Percentiles rank a stretch among this genome's conserved stretches.
Evolutionary conservation across 2,888 invertebrate genomes (phyloP).

Genomic region (Nemoura dubitans): DNA sequence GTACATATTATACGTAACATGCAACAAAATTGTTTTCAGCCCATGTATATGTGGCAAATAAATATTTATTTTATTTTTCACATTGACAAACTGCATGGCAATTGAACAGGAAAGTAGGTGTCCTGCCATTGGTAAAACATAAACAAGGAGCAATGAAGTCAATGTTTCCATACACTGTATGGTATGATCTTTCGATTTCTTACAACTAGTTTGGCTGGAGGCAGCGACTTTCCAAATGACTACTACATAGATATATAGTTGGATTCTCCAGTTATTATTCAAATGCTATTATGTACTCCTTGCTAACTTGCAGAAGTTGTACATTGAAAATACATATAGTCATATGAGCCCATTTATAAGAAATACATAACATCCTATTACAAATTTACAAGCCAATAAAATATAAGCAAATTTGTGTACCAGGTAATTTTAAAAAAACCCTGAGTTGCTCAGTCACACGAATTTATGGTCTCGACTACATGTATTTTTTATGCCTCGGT

Average conservation of each 20-base stretch:
- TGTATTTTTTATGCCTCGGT: neutral
- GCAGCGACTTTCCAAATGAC: slow-evolving; percentile 36
- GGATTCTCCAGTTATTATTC: neutral
- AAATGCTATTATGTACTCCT: neutral
- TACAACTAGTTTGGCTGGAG: slow-evolving; percentile 36
- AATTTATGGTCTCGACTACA: slow-evolving; percentile 27
- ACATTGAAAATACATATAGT: neutral
- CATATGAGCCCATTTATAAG: neutral
- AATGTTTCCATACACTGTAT: neutral
- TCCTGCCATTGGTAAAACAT: neutral
- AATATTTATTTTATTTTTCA: neutral
- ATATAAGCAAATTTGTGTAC: slow-evolving; percentile 31
- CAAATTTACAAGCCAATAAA: slow-evolving; percentile 33
- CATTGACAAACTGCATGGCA: neutral
- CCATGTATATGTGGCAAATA: neutral
- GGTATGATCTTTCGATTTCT: neutral
- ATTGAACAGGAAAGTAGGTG: neutral
- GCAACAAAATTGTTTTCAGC: neutral
- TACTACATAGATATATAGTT: slow-evolving; percentile 30
- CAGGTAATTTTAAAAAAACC: slow-evolving; percentile 32
- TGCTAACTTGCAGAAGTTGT: neutral
- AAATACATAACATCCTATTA: neutral
- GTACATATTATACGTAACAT: neutral
- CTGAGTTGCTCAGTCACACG: slow-evolving; percentile 38
- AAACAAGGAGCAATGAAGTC: neutral